Evolutionary conservation across 2,888 invertebrate genomes (phyloP), one percentile per base, ranked within the genome.

Genomic region (Corbicula japonica): DNA sequence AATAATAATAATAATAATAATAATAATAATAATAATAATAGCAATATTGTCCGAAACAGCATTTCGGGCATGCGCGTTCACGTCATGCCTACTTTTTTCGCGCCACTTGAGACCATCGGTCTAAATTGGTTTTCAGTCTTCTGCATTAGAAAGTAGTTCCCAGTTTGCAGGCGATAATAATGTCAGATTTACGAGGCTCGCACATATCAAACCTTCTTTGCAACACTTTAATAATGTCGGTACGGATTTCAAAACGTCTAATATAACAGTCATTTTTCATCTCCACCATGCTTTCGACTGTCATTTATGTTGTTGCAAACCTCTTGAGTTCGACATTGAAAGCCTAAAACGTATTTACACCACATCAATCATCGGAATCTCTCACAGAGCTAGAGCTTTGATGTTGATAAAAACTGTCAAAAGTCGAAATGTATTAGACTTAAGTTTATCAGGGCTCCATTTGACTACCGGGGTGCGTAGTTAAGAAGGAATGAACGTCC

Each of bases 361-460:
- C 77, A 35, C 80, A 83, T 83, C 83, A 83, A 83, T 83, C 83
- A 83, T 54, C 41, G 52, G 52, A 69, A 54, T 44, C 76, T 60
- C 80, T 76, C 75, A 63, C 80, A 66, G 80, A 41, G 78, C 62
- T 60, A 41, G 21, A 41, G 56, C 77, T 83, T 83, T 83, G 83
- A 83, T 65, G 83, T 83, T 83, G 83, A 83, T 83, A 83, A 83
- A 83, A 83, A 61, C 83, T 78, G 83, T 83, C 83, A 83, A 83
- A 83, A 83, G 83, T 83, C 80, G 83, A 80, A 75, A 80, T 76
- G 76, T 83, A 83, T 80, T 83, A 78, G 83, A 75, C 80, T 80
- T 70, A 75, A 78, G 75, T 80, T 78, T 83, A 83, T 83, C 83
- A 76, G 73, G 80, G 58, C 61, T 56, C 83, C 80, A 83, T 83